Evolutionary conservation across 2,113 vertebrate genomes (phyloP), one percentile per base, ranked within the genome.

Genomic region (Cephalopterus ornatus): DNA sequence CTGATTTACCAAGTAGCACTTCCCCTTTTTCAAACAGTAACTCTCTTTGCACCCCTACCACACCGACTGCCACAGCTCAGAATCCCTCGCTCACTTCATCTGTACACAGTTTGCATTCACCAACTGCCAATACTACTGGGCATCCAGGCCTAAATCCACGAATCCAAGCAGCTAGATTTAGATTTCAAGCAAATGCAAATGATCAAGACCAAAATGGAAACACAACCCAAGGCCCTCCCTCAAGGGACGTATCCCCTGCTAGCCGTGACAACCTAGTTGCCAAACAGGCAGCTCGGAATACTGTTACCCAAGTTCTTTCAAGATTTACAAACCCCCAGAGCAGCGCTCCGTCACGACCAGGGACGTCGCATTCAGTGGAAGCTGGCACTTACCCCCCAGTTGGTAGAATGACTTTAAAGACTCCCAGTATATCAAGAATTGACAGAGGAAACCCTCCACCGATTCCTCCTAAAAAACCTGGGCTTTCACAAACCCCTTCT

Each of bases 391-490:
- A 98, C 97, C 84, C 98, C 97, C 80, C 98, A 2, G 97, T 97
- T 0, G 88, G 98, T 87, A 98, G 98, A 92, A 98, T 97, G 46
- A 95, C 98, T 94, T 89, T 99, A 96, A 99, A 99, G 98, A 98
- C 99, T 66, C 99, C 99, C 8, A 98, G 98, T 8, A 98, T 97
- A 81, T 98, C 99, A 80, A 97, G 99, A 96, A 99, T 99, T 83
- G 99, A 99, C 97, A 97, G 99, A 97, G 99, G 99, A 95, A 99
- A 99, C 93, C 99, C 99, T 92, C 99, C 99, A 63, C 99, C 99
- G 23, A 99, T 99, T 97, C 99, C 99, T 95, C 99, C 99, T 91
- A 99, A 99, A 98, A 99, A 99, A 89, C 99, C 99, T 88, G 99
- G 99, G 97, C 99, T 99, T 74, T 99, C 99, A 53, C 99, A 99